Evolutionary conservation across 1,140 invertebrate genomes (phyloP).

Genomic region (Brachionus koreanus): DNA sequence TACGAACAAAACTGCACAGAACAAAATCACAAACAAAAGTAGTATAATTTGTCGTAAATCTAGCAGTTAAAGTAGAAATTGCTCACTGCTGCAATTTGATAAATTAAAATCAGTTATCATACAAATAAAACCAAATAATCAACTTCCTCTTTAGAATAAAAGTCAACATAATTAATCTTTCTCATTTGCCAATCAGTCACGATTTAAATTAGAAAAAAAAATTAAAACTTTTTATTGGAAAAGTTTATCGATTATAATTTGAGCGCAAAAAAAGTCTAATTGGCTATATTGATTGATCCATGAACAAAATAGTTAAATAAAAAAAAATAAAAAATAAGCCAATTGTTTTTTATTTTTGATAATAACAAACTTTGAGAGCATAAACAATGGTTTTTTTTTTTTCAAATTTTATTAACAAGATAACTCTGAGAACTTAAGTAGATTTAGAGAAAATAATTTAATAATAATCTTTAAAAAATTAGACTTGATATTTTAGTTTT

Average conservation of each 20-base stretch:
- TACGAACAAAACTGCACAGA: too few species aligned
- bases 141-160: conserved; percentile 8
- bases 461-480: conserved; percentile 26
- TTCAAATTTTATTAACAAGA: not conserved
- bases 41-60: not conserved
- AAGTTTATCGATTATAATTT: not conserved
- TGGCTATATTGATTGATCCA: not conserved
- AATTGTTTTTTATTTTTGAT: not conserved
- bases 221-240: not conserved
- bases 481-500: conserved; percentile 8
- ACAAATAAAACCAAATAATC: not conserved
- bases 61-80: not conserved
- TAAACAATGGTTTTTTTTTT: too few species aligned
- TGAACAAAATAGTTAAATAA: not conserved
- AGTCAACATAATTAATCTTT: conserved; percentile 31
- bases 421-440: not conserved
- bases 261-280: not conserved
- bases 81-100: not conserved
- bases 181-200: conserved; percentile 13
- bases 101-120: not conserved
- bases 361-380: not conserved
- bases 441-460: not conserved
- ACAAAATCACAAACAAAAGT: too few species aligned
- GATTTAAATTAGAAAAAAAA: not conserved
- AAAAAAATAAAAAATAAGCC: not conserved